phyloP scores from a whole-genome alignment of 2,888 invertebrate genomes.

The Seladonia tumulorum region DNA sequence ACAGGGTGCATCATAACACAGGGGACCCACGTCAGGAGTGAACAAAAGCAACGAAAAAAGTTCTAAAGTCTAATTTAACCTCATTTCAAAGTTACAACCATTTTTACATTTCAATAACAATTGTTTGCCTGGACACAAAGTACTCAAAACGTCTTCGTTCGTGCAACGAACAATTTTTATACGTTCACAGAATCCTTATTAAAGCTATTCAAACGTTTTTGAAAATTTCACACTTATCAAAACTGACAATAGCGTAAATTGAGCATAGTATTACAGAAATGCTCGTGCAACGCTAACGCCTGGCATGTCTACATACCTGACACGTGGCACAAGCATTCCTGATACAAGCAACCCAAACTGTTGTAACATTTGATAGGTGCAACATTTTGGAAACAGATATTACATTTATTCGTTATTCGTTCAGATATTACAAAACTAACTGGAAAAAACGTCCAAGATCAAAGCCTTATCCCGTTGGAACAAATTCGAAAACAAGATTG shows the following conservation, averaged over 20 bases:
- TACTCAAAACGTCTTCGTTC: too few species aligned
- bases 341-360: background rate
- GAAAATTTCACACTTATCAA: background rate
- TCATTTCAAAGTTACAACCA: background rate
- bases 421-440: background rate
- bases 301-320: background rate
- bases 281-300: background rate
- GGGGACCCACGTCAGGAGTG: background rate
- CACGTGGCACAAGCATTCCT: background rate
- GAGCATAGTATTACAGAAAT: background rate
- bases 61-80: background rate
- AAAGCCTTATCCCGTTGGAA: background rate
- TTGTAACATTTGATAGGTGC: background rate
- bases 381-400: background rate
- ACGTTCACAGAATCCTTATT: too few species aligned
- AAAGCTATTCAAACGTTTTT: background rate
- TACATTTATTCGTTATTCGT: too few species aligned
- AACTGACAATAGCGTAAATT: background rate
- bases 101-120: too few species aligned
- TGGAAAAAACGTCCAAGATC: background rate
- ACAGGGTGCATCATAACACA: background rate
- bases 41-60: background rate
- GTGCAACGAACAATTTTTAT: too few species aligned
- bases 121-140: too few species aligned
- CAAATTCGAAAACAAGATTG: background rate